These are phyloP conservation scores for Steatornis caripensis DNA, from an alignment of 2,113 vertebrate species.

Conservation along the genomic window DNA sequence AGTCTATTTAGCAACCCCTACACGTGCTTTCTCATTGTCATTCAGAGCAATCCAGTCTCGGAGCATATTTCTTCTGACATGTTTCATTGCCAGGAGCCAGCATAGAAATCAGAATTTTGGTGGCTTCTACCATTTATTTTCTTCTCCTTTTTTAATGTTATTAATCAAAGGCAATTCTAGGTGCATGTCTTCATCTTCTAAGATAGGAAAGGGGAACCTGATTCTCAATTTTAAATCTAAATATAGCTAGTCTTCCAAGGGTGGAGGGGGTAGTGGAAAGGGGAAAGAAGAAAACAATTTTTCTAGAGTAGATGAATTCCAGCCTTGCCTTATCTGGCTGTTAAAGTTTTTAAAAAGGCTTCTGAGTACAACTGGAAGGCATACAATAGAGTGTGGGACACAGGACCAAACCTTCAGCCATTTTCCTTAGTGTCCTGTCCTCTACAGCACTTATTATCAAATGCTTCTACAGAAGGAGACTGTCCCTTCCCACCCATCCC, in stretches of 20 bases:
- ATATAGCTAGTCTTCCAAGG: background rate
- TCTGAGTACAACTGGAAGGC: background rate
- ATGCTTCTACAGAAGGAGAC: background rate
- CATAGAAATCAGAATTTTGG: background rate
- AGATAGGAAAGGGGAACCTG: background rate
- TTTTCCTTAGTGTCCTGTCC: background rate
- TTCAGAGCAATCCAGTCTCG: background rate
- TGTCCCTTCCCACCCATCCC: background rate
- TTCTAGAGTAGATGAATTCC: background rate
- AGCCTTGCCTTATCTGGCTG: background rate
- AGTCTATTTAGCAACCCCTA: background rate
- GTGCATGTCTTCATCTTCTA: background rate
- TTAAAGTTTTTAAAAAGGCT: background rate
- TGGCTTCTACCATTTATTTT: background rate
- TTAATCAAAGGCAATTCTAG: constrained; percentile 15
- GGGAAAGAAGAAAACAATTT: background rate
- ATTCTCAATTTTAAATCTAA: background rate
- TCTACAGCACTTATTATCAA: background rate
- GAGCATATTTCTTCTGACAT: background rate
- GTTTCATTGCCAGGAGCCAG: background rate
- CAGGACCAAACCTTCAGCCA: background rate
- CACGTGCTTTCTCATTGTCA: background rate
- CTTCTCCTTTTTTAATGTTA: background rate
- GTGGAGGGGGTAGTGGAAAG: background rate
- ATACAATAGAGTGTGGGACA: background rate